Evolutionary conservation across 2,113 vertebrate genomes (phyloP).

Genomic region (Ornithorhynchus anatinus): DNA sequence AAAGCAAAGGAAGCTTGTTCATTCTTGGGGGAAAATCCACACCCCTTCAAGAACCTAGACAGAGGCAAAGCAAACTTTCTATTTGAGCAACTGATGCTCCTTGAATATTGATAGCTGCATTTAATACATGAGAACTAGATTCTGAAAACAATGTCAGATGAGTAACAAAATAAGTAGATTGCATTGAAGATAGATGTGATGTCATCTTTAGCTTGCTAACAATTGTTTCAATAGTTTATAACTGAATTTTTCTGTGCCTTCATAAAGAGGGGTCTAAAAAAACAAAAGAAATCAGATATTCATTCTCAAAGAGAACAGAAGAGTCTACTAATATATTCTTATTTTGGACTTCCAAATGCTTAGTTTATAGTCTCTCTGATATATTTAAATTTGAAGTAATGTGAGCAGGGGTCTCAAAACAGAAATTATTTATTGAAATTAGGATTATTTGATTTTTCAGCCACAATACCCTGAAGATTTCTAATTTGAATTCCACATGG

Average conservation of each 20-base stretch:
- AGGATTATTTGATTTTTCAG: neutral
- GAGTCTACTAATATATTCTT: neutral
- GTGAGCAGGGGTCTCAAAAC: neutral
- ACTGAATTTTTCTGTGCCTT: conserved; percentile 53
- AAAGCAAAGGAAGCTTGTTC: neutral
- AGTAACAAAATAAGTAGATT: conserved; percentile 41
- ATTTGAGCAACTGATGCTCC: conserved; percentile 41
- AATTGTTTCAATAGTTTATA: conserved; percentile 54
- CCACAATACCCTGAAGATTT: neutral
- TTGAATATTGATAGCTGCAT: conserved; percentile 43
- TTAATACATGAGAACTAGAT: conserved; percentile 50
- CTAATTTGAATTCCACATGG: neutral
- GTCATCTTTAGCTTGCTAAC: conserved; percentile 39
- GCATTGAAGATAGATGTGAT: conserved; percentile 50
- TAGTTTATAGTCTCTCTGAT: neutral
- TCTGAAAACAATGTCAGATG: conserved; percentile 52
- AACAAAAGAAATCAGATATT: conserved; percentile 26
- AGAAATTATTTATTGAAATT: neutral
- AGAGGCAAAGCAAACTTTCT: conserved; percentile 2
- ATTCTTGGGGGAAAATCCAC: neutral
- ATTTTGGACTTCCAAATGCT: conserved; percentile 4
- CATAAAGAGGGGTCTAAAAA: conserved; percentile 37
- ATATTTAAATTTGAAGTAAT: neutral
- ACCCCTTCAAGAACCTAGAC: neutral
- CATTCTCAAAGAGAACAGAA: neutral